Base-by-base conservation (phyloP, 2,113 vertebrate species). In the Pachycephala philippinensis region DNA sequence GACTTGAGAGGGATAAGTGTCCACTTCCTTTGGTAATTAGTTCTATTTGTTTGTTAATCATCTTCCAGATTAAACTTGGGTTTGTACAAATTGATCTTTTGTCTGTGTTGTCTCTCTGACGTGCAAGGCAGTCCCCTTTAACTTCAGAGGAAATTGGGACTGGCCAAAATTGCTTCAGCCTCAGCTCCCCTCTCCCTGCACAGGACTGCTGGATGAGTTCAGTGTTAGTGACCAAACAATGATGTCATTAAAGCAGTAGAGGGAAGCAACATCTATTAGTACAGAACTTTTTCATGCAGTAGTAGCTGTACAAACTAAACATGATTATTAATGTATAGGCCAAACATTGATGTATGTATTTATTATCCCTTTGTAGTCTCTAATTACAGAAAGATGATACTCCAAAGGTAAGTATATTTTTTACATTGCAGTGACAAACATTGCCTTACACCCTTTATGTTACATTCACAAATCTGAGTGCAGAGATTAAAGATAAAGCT, bases 401-500 rank as follows among this genome's bases (percentile, higher is more conserved):
- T 64, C 80, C 96, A 84, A 97, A 98, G 95, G 94, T 98, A 98
- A 98, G 96, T 97, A 93, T 98, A 88, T 98, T 98, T 98, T 98
- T 98, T 97, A 92, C 86, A 65, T 89, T 72, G 89, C 72, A 53
- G 96, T 97, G 93, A 97, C 96, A 98, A 98, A 97, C 95, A 95
- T 96, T 96, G 95, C 91, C 91, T 96, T 90, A 75, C 64, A 59
- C 77, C 94, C 96, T 98, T 96, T 95, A 85, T 94, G 87, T 95
- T 97, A 92, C 75, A 95, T 96, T 98, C 95, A 85, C 87, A 95
- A 94, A 96, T 97, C 94, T 98, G 96, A 92, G 76, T 86, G 95
- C 94, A 95, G 74, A 97, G 93, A 98, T 98, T 98, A 97, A 98
- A 97, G 97, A 95, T 94, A 96, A 61, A 98, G 97, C 97, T 98